Evolutionary conservation across 2,888 invertebrate genomes (phyloP).

Genomic region (Sminthurinus aureus): DNA sequence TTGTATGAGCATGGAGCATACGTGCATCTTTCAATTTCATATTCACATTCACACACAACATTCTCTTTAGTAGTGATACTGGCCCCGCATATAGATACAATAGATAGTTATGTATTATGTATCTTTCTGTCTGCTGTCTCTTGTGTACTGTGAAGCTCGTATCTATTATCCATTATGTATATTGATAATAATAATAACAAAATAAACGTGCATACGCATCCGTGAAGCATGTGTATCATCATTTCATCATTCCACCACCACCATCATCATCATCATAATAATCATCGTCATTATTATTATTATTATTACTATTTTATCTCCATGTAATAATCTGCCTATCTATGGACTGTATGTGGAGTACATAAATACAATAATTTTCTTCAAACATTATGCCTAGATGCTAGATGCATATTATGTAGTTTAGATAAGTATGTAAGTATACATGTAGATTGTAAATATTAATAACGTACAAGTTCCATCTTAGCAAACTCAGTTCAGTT

Average conservation of each 20-base stretch:
- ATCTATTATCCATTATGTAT: no score
- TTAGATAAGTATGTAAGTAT: no score
- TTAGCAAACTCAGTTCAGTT: no score
- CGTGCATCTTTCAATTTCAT: background rate
- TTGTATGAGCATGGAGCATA: background rate
- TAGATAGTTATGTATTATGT: background rate
- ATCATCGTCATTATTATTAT: background rate
- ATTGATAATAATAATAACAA: background rate
- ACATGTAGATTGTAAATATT: no score
- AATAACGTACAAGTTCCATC: no score
- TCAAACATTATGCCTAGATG: no score
- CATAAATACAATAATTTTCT: no score
- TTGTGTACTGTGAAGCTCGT: background rate
- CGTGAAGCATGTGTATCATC: background rate
- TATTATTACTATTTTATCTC: background rate
- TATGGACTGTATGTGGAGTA: no score
- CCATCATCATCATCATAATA: background rate
- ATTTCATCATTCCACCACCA: background rate
- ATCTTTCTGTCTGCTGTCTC: no score
- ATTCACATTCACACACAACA: conserved; percentile 2
- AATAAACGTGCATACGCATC: background rate
- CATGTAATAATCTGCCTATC: background rate
- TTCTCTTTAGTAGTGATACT: background rate
- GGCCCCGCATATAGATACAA: no score
- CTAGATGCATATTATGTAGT: no score